Conservation (phyloP, 2,113 vertebrate species). For the Gadus macrocephalus region DNA sequence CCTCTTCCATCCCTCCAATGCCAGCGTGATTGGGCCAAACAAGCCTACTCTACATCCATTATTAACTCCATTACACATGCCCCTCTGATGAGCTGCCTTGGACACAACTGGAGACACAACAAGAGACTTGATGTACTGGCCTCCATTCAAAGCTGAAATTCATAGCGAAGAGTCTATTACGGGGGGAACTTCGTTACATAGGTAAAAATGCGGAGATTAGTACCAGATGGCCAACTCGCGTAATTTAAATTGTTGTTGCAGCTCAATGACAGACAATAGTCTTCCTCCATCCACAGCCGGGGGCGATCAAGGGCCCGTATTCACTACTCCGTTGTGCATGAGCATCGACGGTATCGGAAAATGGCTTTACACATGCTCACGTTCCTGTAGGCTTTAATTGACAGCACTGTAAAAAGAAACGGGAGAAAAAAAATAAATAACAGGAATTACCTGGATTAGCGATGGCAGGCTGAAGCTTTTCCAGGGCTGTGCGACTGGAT, state of each 20-base stretch:
- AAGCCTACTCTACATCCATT: conserved; percentile 31
- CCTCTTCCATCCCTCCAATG: conserved; percentile 29
- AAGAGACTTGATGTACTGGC: conserved; percentile 30
- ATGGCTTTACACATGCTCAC: conserved; percentile 33
- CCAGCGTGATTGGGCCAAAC: conserved; percentile 24
- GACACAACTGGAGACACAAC: conserved; percentile 26
- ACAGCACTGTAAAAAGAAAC: conserved; percentile 39
- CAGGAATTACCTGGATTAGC: conserved; percentile 60
- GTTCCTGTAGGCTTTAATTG: conserved; percentile 56
- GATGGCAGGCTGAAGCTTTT: conserved; percentile 43
- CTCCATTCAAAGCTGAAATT: conserved; percentile 31
- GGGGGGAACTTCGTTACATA: conserved; percentile 35
- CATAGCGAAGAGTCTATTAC: conserved; percentile 48
- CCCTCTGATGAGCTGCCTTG: conserved; percentile 36
- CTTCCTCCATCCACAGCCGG: conserved; percentile 34
- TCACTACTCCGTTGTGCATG: conserved; percentile 24
- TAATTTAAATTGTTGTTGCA: conserved; percentile 60
- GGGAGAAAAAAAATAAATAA: conserved; percentile 2
- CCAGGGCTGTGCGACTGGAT: conserved; percentile 49
- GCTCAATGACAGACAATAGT: conserved; percentile 36
- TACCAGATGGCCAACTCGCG: conserved; percentile 43
- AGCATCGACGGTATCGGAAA: conserved; percentile 31
- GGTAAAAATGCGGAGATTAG: conserved; percentile 55
- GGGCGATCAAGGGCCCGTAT: conserved; percentile 48
- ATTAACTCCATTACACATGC: conserved; percentile 29